A percentile compares a stretch with the other conserved stretches of the same genome.
phyloP scores from a whole-genome alignment of 2,113 vertebrate genomes.

The Carollia perspicillata region DNA sequence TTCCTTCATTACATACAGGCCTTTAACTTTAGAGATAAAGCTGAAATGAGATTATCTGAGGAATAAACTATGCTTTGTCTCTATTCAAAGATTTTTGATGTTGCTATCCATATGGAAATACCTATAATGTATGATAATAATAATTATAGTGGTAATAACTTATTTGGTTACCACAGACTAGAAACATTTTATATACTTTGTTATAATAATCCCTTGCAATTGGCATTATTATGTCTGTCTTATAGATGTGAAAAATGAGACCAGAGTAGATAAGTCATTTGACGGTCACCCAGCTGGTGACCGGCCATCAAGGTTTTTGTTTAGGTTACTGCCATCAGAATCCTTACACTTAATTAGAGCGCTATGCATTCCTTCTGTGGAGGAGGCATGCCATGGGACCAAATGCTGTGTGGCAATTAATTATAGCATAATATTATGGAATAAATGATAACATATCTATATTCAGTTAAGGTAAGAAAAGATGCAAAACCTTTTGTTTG shows the following conservation, averaged over 20 bases:
- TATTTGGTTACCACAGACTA: background rate
- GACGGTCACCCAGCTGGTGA: background rate
- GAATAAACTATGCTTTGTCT: background rate
- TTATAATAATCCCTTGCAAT: background rate
- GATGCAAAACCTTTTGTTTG: background rate
- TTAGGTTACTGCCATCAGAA: background rate
- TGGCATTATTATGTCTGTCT: background rate
- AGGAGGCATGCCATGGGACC: background rate
- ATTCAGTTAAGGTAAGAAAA: constrained; percentile 27
- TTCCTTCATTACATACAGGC: constrained; percentile 4
- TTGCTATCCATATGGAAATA: background rate
- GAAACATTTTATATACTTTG: background rate
- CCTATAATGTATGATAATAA: background rate
- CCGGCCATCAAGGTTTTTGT: background rate
- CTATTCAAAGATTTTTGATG: background rate
- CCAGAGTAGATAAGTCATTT: background rate
- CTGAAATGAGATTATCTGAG: background rate
- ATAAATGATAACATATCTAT: constrained; percentile 25
- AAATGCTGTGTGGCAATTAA: background rate
- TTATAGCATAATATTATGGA: background rate
- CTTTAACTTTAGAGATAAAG: constrained; percentile 42
- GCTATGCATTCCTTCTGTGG: background rate
- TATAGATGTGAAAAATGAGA: background rate
- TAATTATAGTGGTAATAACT: background rate
- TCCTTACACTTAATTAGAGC: background rate